Evolutionary conservation across 2,113 vertebrate species (phyloP).

Genomic region (Platysternon megacephalum): DNA sequence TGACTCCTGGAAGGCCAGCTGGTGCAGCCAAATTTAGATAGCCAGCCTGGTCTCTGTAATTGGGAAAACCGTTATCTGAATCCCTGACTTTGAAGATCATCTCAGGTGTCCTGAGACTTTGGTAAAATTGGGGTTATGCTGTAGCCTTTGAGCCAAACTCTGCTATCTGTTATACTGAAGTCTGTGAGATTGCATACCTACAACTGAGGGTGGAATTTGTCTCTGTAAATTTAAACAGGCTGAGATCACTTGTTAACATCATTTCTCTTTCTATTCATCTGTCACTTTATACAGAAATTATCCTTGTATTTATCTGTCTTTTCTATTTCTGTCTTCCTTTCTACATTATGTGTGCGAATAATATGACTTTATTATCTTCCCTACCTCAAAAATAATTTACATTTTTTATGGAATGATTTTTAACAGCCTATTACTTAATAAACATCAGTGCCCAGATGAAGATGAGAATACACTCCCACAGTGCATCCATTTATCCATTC

Average conservation of each 20-base stretch:
- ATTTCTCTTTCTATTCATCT: not conserved
- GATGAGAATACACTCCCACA: not conserved
- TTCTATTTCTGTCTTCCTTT: not conserved
- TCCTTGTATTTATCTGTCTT: not conserved
- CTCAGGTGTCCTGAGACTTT: not conserved
- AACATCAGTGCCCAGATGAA: not conserved
- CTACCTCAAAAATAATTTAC: not conserved
- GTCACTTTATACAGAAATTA: not conserved
- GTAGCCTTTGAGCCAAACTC: not conserved
- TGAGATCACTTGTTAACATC: not conserved
- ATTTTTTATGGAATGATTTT: slow-evolving; percentile 16
- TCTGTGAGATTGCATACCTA: not conserved
- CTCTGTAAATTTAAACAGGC: not conserved
- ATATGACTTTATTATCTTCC: slow-evolving; percentile 21
- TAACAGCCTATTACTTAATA: slow-evolving; percentile 31
- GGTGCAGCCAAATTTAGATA: not conserved
- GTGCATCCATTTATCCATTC: slow-evolving; percentile 23
- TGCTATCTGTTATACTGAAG: not conserved
- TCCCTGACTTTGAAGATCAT: not conserved
- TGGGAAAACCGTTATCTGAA: not conserved
- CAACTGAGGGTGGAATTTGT: not conserved
- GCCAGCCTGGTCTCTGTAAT: not conserved
- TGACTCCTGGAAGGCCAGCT: not conserved
- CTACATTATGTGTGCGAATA: not conserved
- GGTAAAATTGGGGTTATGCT: not conserved